Conservation (phyloP, 2,797 vertebrate species). For the Lithobates sylvaticus region DNA sequence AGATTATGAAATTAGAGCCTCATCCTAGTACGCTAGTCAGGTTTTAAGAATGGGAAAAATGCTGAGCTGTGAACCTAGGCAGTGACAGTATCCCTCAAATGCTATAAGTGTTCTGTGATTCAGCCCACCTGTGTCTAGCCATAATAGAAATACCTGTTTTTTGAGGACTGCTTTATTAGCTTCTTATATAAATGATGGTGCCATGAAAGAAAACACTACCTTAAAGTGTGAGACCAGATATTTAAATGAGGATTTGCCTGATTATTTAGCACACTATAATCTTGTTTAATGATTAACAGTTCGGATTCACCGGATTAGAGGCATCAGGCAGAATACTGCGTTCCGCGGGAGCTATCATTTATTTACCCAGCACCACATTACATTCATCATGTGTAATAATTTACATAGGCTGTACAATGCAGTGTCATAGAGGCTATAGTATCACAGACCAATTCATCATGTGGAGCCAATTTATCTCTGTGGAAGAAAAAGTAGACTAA, state of each 20-base stretch:
- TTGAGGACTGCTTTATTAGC: background rate
- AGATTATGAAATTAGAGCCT: no score
- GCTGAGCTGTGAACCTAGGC: no score
- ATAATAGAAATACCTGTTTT: no score
- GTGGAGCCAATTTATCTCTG: conserved; percentile 20
- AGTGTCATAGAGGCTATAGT: conserved; percentile 41
- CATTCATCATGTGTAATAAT: conserved; percentile 41
- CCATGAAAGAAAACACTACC: background rate
- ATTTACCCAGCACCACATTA: background rate
- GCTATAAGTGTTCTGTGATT: background rate
- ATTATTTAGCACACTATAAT: background rate
- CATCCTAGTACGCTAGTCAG: no score
- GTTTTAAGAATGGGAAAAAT: no score
- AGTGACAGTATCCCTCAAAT: background rate
- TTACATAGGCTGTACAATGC: conserved; percentile 11
- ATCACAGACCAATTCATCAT: conserved; percentile 37
- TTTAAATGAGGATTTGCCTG: background rate
- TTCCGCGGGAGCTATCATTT: conserved; percentile 23
- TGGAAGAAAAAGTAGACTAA: conserved; percentile 23
- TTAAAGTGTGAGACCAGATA: background rate
- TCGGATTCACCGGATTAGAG: background rate
- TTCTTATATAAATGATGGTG: background rate
- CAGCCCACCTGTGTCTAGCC: no score
- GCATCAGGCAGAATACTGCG: background rate
- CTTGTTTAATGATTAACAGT: conserved; percentile 23